Evolutionary conservation across 2,113 vertebrate species (phyloP), one percentile per base, ranked within the genome.

Genomic region (Bettongia penicillata): DNA sequence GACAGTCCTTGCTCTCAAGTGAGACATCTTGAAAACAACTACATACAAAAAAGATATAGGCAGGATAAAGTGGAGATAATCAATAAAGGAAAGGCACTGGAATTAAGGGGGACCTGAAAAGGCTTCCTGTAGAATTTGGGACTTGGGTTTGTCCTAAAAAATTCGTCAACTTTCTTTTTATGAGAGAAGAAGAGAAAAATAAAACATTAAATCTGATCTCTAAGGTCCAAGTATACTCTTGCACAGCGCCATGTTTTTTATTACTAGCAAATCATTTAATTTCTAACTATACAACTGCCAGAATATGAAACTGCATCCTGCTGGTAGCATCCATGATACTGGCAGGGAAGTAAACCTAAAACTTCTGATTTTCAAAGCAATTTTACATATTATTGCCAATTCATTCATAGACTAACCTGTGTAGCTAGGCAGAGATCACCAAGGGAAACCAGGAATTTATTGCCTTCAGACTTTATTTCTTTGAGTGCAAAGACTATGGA

Each of bases 381-480:
- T 31, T 77, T 53, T 28, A 49, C 28, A 7, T 8, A 11, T 4
- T 61, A 77, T 43, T 49, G 92, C 89, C 91, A 23, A 3, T 95
- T 92, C 50, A 51, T 53, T 22, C 3, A 37, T 31, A 91, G 90
- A 53, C 16, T 8, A 52, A 51, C 51, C 53, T 10, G 28, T 0
- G 16, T 93, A 90, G 51, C 52, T 28, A 51, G 52, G 25, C 90
- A 4, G 55, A 61, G 95, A 14, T 55, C 57, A 53, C 90, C 51
- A 11, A 31, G 91, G 97, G 91, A 92, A 91, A 55, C 47, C 0
- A n/a, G 49, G 61, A 51, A 93, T 92, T 97, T 93, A 95, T n/a
- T 93, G 93, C 91, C 48, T 94, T 94, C 93, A 23, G 7, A 49
- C 91, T 92, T 89, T 25, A 95, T 96, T 94, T 96, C 51, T 92